Evolutionary conservation across 2,888 invertebrate species (phyloP).

Genomic region (Scaptomyza caliginosa): DNA sequence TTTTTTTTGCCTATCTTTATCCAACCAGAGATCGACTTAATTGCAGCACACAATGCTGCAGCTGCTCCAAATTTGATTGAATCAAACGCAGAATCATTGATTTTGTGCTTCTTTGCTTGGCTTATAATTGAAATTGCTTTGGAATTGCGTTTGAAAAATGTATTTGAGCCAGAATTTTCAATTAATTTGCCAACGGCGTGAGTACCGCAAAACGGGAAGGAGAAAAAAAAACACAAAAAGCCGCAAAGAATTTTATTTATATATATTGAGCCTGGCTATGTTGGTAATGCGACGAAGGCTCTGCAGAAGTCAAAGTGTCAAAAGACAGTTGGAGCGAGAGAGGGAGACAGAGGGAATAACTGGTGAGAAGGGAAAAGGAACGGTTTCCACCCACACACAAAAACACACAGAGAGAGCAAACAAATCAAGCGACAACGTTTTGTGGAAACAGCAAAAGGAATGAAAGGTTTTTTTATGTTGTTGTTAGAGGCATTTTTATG

Average conservation of each 20-base stretch:
- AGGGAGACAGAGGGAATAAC: background rate
- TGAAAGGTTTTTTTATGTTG: background rate
- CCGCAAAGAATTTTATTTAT: conserved; percentile 73
- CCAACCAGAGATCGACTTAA: conserved; percentile 64
- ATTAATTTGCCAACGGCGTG: conserved; percentile 62
- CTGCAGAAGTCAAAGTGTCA: conserved; percentile 58
- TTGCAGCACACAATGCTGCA: conserved; percentile 53
- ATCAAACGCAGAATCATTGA: conserved; percentile 66
- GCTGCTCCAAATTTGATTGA: conserved; percentile 65
- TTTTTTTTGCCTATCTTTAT: conserved; percentile 29
- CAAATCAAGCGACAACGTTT: conserved; percentile 53
- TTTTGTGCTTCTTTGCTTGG: conserved; percentile 40
- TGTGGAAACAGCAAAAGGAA: background rate
- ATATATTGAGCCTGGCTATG: conserved; percentile 36
- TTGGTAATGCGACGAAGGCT: background rate
- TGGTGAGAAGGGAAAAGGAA: background rate
- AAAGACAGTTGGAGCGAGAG: too few relatives aligned
- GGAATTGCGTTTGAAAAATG: conserved; percentile 51
- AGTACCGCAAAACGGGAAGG: conserved; percentile 61
- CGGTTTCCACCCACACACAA: background rate
- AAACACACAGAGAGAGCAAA: too few relatives aligned
- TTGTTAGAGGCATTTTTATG: conserved; percentile 59
- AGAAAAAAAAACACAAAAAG: too few relatives aligned
- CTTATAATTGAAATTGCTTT: conserved; percentile 65
- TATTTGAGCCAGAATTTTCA: conserved; percentile 62